A percentile compares a stretch with the other conserved stretches of the same genome.
Conservation (phyloP, 2,797 vertebrate species). For the Neoniphon sammara region DNA sequence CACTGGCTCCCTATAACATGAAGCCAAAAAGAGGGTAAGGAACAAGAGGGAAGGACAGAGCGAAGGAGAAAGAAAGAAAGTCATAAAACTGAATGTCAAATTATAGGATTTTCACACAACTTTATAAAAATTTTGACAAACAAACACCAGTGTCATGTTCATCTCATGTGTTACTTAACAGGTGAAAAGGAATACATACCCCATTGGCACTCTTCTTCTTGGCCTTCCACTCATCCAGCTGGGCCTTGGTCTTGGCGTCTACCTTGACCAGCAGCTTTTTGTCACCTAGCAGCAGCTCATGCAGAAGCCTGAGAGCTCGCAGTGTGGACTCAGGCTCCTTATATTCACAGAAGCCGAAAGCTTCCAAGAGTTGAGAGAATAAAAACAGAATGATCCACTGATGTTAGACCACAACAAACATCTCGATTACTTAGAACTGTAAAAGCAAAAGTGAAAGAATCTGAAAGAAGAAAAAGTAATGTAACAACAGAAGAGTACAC, state of each 20-base stretch:
- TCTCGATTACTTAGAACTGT: neutral
- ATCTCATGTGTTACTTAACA: neutral
- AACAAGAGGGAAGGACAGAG: neutral
- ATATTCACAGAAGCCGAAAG: constrained; percentile 99
- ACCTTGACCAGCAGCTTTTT: constrained; percentile 99
- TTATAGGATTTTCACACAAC: neutral
- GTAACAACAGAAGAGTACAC: neutral
- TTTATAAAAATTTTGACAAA: neutral
- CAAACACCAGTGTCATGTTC: fast-evolving
- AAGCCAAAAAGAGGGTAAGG: neutral
- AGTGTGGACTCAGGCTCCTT: constrained; percentile 98
- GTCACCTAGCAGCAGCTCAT: constrained; percentile 96
- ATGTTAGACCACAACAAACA: neutral
- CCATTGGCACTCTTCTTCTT: constrained; percentile 95
- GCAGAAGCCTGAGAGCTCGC: constrained; percentile 93
- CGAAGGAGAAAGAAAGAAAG: neutral
- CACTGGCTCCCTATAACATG: constrained; percentile 48
- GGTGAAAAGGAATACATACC: constrained; percentile 78
- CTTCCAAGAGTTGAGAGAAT: constrained; percentile 69
- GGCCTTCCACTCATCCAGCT: constrained; percentile 98
- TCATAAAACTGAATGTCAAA: neutral
- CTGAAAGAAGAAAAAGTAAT: neutral
- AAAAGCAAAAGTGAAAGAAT: neutral
- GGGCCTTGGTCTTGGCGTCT: constrained; percentile 98
- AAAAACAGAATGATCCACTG: constrained; percentile 4